Evolutionary conservation across 2,888 invertebrate genomes (phyloP), one percentile per base, ranked within the genome.

Genomic region (Eristalis arbustorum): DNA sequence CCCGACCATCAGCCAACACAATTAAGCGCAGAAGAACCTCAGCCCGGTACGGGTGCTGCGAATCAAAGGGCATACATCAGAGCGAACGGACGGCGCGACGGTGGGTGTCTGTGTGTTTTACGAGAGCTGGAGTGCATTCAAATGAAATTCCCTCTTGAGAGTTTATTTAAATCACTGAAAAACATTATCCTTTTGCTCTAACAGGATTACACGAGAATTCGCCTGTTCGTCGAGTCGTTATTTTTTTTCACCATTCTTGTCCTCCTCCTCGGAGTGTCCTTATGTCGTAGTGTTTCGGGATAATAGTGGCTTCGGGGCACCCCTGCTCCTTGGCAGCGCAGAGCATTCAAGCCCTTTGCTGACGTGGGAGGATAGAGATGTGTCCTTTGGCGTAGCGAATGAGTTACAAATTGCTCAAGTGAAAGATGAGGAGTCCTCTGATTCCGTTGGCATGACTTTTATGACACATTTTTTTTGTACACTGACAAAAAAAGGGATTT

Each of bases 321-420:
- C 40, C 69, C 31, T 64, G 8, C 34, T 78, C 18, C 49, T n/a
- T n/a, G 42, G 4, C 42, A 42, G 34, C 23, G 14, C 56, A 61
- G 62, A 67, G 61, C 57, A 76, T 77, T 67, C 77, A 72, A 82
- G 74, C 62, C 73, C 68, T 49, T n/a, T 62, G 14, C 62, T 42
- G 66, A 78, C 71, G 68, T 78, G 83, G 31, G 63, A 72, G 59
- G 71, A 71, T 42, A 71, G 56, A 83, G 72, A 75, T 79, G 72
- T 72, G 83, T 75, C 72, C 83, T 83, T 87, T 82, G 76, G 81
- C 82, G 76, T 42, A 79, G 79, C 83, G 83, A 87, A 87, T 83
- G 87, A 87, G 83, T 87, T 83, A 83, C 87, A 87, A 87, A 87
- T 87, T 87, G 83, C 79, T 79, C 79, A 82, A 87, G 75, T 87